These are phyloP conservation scores for Nasonia longicornis DNA, from an alignment of 1,140 invertebrate genomes.

Conservation along the genomic window DNA sequence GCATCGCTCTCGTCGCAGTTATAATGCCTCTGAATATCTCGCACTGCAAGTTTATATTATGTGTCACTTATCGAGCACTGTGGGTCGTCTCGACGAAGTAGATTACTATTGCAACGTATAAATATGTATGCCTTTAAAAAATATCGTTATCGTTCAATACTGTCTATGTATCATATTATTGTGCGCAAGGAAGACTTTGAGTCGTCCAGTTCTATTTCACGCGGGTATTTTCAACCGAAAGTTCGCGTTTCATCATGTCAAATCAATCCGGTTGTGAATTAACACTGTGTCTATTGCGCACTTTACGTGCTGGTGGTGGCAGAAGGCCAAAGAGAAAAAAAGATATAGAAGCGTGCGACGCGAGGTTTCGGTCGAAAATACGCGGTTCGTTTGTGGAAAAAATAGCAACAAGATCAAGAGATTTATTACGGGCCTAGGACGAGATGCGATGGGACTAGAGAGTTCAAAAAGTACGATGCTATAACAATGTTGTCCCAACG, in stretches of 20 bases:
- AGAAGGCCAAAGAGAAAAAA: neutral
- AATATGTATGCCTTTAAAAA: slow-evolving; percentile 45
- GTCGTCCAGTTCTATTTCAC: slow-evolving; percentile 42
- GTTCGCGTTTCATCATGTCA: neutral
- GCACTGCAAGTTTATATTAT: slow-evolving; percentile 39
- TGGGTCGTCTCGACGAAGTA: slow-evolving; percentile 18
- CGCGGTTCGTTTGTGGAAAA: neutral
- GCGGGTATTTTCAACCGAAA: slow-evolving; percentile 32
- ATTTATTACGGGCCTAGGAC: slow-evolving; percentile 43
- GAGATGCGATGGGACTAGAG: slow-evolving; percentile 50
- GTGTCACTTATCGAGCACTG: slow-evolving; percentile 38
- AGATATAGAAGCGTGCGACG: neutral
- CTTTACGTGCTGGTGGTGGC: too few relatives aligned
- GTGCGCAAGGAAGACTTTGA: slow-evolving; percentile 36
- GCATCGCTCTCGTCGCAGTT: slow-evolving; percentile 39
- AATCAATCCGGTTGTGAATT: neutral
- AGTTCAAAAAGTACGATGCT: slow-evolving; percentile 60
- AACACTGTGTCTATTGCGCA: too few relatives aligned
- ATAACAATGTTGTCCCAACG: slow-evolving; percentile 56
- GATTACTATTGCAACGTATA: slow-evolving; percentile 43
- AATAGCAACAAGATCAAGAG: slow-evolving; percentile 45
- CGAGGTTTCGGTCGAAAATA: slow-evolving; percentile 22
- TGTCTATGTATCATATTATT: slow-evolving; percentile 42
- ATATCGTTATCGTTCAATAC: slow-evolving; percentile 39
- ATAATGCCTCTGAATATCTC: slow-evolving; percentile 45